Conservation (phyloP, 2,888 invertebrate species). For the Heliconius cydno region DNA sequence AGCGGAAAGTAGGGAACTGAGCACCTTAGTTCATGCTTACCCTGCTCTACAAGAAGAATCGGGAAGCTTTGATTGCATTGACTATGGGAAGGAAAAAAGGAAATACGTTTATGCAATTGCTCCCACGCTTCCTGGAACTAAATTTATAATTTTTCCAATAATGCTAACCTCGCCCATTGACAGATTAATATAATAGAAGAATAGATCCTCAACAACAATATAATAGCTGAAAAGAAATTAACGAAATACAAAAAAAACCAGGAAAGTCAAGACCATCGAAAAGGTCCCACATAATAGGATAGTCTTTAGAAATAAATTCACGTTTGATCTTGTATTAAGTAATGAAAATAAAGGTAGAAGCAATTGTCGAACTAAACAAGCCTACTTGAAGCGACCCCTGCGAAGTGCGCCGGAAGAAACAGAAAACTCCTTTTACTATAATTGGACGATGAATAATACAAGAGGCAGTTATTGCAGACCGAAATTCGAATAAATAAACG, state of each 20-base stretch:
- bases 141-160: background rate
- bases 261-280: constrained; percentile 19
- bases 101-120: too few species aligned
- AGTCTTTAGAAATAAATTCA: constrained; percentile 49
- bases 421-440: constrained; percentile 81
- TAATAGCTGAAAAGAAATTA: constrained; percentile 30
- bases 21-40: too few species aligned
- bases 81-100: too few species aligned
- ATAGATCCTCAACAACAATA: constrained; percentile 24
- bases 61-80: too few species aligned
- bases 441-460: constrained; percentile 84
- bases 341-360: constrained; percentile 64
- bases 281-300: constrained; percentile 45
- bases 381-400: constrained; percentile 61
- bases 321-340: constrained; percentile 71
- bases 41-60: too few species aligned
- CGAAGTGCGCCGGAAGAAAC: constrained; percentile 56
- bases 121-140: too few species aligned
- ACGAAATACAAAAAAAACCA: constrained; percentile 27
- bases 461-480: constrained; percentile 75
- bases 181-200: constrained; percentile 8
- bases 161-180: background rate
- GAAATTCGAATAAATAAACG: constrained; percentile 70
- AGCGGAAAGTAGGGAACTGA: too few species aligned
- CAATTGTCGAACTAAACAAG: constrained; percentile 72